Evolutionary conservation across 2,797 vertebrate genomes (phyloP).

Genomic region (Typhlichthys subterraneus): DNA sequence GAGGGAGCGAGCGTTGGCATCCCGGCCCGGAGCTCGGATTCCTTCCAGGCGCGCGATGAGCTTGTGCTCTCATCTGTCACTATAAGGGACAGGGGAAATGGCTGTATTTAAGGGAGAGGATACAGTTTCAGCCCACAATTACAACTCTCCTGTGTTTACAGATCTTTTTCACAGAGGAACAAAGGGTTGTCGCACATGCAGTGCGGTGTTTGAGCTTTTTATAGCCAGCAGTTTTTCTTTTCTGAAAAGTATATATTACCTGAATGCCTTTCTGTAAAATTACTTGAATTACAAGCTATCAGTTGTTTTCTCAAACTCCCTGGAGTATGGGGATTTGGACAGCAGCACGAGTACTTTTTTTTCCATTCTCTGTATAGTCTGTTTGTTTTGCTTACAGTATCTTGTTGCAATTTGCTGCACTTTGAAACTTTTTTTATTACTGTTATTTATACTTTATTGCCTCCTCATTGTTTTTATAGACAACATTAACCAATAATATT

Average conservation of each 20-base stretch:
- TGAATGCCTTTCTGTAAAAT: constrained; percentile 46
- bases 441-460: constrained; percentile 20
- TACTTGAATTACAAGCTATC: constrained; percentile 61
- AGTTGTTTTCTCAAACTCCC: constrained; percentile 51
- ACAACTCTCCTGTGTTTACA: constrained; percentile 77
- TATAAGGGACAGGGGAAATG: constrained; percentile 77
- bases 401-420: constrained; percentile 7
- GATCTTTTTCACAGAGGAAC: constrained; percentile 69
- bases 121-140: constrained; percentile 79
- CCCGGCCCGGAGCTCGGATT: constrained; percentile 70
- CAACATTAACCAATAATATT: constrained; percentile 3
- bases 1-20: constrained; percentile 71
- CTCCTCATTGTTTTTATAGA: background rate
- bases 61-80: constrained; percentile 78
- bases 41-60: constrained; percentile 71
- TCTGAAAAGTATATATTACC: constrained; percentile 45
- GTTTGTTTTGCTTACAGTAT: constrained; percentile 8
- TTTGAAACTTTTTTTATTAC: constrained; percentile 14
- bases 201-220: constrained; percentile 66
- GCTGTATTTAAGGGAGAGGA: constrained; percentile 77
- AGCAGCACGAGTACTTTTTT: constrained; percentile 39
- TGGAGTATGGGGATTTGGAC: constrained; percentile 40
- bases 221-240: constrained; percentile 40
- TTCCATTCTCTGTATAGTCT: constrained; percentile 15
- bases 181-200: constrained; percentile 60